Evolutionary conservation across 2,797 vertebrate genomes (phyloP).

Genomic region (Lateolabrax maculatus): DNA sequence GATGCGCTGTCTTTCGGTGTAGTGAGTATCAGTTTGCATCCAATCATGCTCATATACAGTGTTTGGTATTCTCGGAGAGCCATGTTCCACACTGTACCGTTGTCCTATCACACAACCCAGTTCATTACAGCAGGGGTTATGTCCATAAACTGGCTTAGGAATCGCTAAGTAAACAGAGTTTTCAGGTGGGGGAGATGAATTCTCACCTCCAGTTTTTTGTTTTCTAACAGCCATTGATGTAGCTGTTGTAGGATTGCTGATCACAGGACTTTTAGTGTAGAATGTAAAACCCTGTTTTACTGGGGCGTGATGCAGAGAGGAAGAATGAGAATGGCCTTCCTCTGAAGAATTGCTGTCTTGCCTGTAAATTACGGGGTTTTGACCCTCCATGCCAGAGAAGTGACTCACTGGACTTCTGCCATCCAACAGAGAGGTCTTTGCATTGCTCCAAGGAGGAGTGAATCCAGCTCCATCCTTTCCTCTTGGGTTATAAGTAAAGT

Average conservation of each 20-base stretch:
- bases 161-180: slow-evolving; percentile 82
- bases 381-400: slow-evolving; percentile 71
- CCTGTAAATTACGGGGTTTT: slow-evolving; percentile 79
- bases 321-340: slow-evolving; percentile 72
- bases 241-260: slow-evolving; percentile 65
- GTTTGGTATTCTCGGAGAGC: slow-evolving; percentile 65
- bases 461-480: slow-evolving; percentile 76
- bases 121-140: slow-evolving; percentile 85
- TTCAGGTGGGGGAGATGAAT: slow-evolving; percentile 60
- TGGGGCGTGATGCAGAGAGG: slow-evolving; percentile 61
- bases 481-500: slow-evolving; percentile 84
- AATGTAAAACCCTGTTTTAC: slow-evolving; percentile 78
- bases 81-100: slow-evolving; percentile 73
- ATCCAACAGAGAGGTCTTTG: slow-evolving; percentile 70
- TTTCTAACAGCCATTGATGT: slow-evolving; percentile 64
- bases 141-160: slow-evolving; percentile 91
- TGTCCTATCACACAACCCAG: slow-evolving; percentile 80
- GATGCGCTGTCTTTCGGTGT: slow-evolving; percentile 58
- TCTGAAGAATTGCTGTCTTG: slow-evolving; percentile 79
- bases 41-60: slow-evolving; percentile 78
- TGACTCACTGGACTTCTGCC: slow-evolving; percentile 75
- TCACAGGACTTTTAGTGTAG: slow-evolving; percentile 72
- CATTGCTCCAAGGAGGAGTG: slow-evolving; percentile 78
- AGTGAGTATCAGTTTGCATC: slow-evolving; percentile 68
- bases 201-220: slow-evolving; percentile 51